Evolutionary conservation across 2,888 invertebrate species (phyloP), one percentile per base, ranked within the genome.

Genomic region (Watsonalla binaria): DNA sequence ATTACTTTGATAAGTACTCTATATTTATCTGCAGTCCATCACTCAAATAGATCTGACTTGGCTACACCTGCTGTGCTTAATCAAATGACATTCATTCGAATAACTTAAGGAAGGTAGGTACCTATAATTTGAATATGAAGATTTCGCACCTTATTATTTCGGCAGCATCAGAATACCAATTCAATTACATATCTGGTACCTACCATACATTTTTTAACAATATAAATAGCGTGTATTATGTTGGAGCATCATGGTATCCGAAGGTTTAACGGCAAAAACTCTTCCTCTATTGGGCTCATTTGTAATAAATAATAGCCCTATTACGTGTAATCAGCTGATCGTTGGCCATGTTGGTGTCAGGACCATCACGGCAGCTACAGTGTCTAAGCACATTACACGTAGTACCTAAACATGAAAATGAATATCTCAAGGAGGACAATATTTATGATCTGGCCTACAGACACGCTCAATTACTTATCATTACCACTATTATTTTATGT

Each of bases 241-340:
- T 55, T 24, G 24, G 24, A 54, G 65, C 58, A 61, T 64, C 51
- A 59, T 61, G 46, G 55, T 58, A 65, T 64, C 60, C 68, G 78
- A 82, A 85, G 80, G 82, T 74, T 81, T 73, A 65, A 45, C 48
- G 64, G 70, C 66, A 86, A 86, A 84, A 84, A 83, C 64, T 74
- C 78, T 86, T 85, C 84, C 83, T 84, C 75, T 57, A 75, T 75
- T 57, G 48, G 51, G 48, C 33, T 52, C 47, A 50, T 53, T 59
- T 54, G 56, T 65, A 58, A 60, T 55, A 68, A 63, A 65, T 67
- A 72, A 70, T 72, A 62, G 64, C 45, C 62, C 65, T 59, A 74
- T 76, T 74, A 76, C 53, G 58, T 54, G 56, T 74, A 68, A 74
- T 74, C 70, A 68, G 57, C 57, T 55, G 58, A 49, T 37, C 37